These are phyloP conservation scores for Trichosurus vulpecula DNA, from an alignment of 2,797 vertebrate genomes.

Conservation along the genomic window DNA sequence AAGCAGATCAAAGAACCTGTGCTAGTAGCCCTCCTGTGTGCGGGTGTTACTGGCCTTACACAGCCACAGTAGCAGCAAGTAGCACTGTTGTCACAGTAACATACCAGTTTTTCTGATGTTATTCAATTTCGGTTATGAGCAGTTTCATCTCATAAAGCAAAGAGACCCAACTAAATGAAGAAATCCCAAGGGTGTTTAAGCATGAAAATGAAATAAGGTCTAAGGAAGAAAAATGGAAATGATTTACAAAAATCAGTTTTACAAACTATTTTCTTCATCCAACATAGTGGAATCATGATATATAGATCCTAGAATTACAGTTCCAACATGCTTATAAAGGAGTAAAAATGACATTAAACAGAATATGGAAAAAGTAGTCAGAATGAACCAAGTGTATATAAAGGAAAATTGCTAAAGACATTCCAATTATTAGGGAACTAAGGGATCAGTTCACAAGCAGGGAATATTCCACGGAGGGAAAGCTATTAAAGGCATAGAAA, in stretches of 20 bases:
- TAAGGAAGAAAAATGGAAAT: neutral
- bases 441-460: neutral
- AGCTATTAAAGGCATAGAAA: neutral
- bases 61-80: no score
- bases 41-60: no score
- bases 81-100: neutral
- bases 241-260: neutral
- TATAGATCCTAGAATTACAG: neutral
- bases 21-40: no score
- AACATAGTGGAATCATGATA: neutral
- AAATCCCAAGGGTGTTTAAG: neutral
- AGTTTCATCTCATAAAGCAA: neutral
- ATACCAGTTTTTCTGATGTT: neutral
- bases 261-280: neutral
- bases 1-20: no score
- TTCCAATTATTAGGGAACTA: neutral
- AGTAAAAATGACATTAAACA: neutral
- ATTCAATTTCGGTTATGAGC: neutral
- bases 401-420: neutral
- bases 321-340: neutral
- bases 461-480: neutral
- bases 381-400: neutral
- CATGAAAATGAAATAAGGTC: neutral
- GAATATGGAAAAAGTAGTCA: neutral
- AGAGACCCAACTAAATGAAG: neutral